Evolutionary conservation across 2,113 vertebrate genomes (phyloP).

Genomic region (Mohoua ochrocephala): DNA sequence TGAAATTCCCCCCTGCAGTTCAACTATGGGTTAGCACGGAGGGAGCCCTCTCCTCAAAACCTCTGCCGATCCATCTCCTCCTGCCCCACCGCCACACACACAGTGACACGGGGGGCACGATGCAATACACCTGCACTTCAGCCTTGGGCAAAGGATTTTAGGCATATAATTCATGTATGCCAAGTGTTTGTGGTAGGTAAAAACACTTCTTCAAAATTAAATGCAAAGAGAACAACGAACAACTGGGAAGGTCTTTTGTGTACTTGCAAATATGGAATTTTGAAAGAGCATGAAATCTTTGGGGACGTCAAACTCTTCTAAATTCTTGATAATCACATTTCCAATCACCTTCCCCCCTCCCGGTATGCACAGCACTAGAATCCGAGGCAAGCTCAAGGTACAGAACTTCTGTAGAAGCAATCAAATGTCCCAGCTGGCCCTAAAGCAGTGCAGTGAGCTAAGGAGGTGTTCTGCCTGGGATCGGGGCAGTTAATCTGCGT

Average conservation of each 20-base stretch:
- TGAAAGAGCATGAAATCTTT: not conserved
- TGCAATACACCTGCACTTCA: not conserved
- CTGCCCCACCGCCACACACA: too few relatives aligned
- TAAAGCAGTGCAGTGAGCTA: not conserved
- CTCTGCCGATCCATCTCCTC: not conserved
- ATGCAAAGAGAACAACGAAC: not conserved
- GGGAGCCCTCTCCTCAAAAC: not conserved
- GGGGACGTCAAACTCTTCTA: not conserved
- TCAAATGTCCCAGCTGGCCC: not conserved
- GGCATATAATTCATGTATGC: not conserved
- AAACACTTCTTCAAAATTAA: not conserved
- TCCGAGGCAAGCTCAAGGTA: not conserved
- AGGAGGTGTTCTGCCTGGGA: not conserved
- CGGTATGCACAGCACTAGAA: not conserved
- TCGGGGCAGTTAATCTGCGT: not conserved
- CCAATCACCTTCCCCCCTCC: not conserved
- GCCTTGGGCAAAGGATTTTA: not conserved
- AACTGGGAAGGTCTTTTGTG: not conserved
- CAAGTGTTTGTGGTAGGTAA: not conserved
- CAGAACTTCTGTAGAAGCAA: not conserved
- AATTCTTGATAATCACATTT: not conserved
- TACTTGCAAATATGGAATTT: not conserved
- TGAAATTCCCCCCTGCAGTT: not conserved
- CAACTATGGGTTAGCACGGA: not conserved
- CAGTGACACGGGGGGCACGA: fast-evolving